Base-by-base conservation (phyloP, 2,888 invertebrate genomes). In the Poecilobothrus nobilitatus region DNA sequence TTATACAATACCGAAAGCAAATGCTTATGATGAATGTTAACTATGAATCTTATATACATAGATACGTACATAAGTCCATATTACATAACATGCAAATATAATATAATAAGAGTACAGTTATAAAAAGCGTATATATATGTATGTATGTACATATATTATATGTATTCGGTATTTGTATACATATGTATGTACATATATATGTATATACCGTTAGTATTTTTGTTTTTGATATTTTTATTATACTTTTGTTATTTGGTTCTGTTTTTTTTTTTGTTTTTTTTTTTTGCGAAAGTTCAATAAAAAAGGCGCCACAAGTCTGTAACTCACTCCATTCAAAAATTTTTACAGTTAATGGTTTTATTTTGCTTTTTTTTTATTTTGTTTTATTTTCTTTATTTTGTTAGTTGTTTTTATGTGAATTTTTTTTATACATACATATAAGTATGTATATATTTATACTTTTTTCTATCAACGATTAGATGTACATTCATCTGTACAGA, bases 291-390 rank as follows among this genome's bases (percentile, higher is more conserved):
- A 53, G 53, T 53, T 53, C 53, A 53, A 53, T 53, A 53, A 33
- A 65, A 65, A 65, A 65, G 65, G 65, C 65, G 65, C 65, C 65
- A 65, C 20, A 65, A 65, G 65, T 65, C 65, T 65, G 37, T 34
- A 33, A 65, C 65, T 65, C 65, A 65, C 65, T 20, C 65, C 65
- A 65, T 18, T 65, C 3, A 34, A 5, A 37, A 34, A 18, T 22
- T 63, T 22, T 63, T 22, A 10, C 20, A n/a, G 9, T 20, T 62
- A 62, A 21, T 63, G 21, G 20, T 63, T 63, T 63, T 21, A 8
- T 63, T 20, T 63, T 22, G 5, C 3, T 63, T 63, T 22, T 53
- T 22, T 22, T 63, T 21, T 63, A 15, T 53, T 53, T 53, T 53
- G 1, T 53, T 53, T 2, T 53, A 6, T 53, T 18, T 53, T 12